A percentile compares a stretch with the other conserved stretches of the same genome.
Conservation (phyloP, 2,797 vertebrate genomes). For the Chrysocyon brachyurus region DNA sequence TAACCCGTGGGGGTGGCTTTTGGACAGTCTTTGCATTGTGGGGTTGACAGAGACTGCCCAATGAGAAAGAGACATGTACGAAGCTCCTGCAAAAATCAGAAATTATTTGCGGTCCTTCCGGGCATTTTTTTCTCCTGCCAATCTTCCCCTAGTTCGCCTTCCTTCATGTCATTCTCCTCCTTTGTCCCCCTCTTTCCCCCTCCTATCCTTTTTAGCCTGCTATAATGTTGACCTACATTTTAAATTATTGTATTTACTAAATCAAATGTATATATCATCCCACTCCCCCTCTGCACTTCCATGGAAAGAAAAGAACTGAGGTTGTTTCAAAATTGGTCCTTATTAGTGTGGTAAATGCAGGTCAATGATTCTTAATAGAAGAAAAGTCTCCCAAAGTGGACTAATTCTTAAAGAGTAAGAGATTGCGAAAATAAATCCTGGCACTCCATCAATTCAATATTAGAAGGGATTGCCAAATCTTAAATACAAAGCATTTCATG, state of each 20-base stretch:
- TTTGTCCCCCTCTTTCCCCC: background rate
- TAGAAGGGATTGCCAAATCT: slow-evolving; percentile 2
- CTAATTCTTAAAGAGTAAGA: background rate
- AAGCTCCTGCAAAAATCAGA: slow-evolving; percentile 29
- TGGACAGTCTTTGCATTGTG: background rate
- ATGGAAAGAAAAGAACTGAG: slow-evolving; percentile 52
- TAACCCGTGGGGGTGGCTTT: background rate
- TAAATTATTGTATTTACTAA: slow-evolving; percentile 67
- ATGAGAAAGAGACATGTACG: background rate
- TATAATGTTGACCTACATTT: slow-evolving; percentile 51
- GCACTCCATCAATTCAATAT: slow-evolving; percentile 10
- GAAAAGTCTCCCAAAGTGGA: slow-evolving; percentile 14
- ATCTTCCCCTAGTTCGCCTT: background rate
- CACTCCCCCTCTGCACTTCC: background rate
- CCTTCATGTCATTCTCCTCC: background rate
- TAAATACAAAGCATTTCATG: slow-evolving; percentile 45
- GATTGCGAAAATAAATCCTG: slow-evolving; percentile 6
- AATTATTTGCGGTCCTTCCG: background rate
- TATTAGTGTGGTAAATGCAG: background rate
- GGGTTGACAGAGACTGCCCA: background rate
- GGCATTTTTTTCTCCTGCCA: slow-evolving; percentile 41
- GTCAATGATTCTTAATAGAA: slow-evolving; percentile 35
- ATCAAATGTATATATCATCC: slow-evolving; percentile 47
- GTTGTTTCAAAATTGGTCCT: slow-evolving; percentile 46
- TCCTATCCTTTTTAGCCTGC: background rate